Evolutionary conservation across 2,797 vertebrate genomes (phyloP), one percentile per base, ranked within the genome.

Genomic region (Hozukius guyotensis): DNA sequence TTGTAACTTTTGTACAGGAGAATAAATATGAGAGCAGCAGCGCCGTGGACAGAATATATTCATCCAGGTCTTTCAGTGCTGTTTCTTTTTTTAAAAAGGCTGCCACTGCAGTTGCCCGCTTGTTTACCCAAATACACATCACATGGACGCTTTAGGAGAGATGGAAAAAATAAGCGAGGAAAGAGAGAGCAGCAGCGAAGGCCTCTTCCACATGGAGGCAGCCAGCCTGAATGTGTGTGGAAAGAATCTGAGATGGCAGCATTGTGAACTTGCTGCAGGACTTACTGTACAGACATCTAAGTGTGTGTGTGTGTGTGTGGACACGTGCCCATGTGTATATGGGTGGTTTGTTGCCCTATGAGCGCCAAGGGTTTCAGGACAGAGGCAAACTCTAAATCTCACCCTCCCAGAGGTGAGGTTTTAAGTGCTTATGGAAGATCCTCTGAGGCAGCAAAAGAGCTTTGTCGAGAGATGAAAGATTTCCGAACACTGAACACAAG

Each of bases 391-490:
- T 77, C 70, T 46, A 53, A 84, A 78, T 75, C 73, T 63, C 61
- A 27, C 42, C 64, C 34, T 83, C 75, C 79, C 67, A 77, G 64
- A 77, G 81, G 83, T 87, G 71, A 89, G 36, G 77, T 86, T 81
- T 79, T 85, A 78, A 83, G 87, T 83, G 63, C 75, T 76, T 71
- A 78, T 36, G 56, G 70, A 70, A 57, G 78, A 85, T 79, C 72
- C 77, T 86, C 72, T 62, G 63, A 85, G 65, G 81, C 57, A 73
- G 77, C 65, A 64, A 75, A 78, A 82, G 75, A 78, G 82, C 80
- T 87, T 83, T 84, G 77, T 59, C 25, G 27, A 71, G 67, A 78
- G 77, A 86, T 86, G 62, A 92, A 87, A 89, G 57, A 86, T 89
- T 82, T 75, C 81, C 64, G 76, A 77, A 80, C 72, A 55, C 72